Conservation (phyloP, 2,888 invertebrate genomes). For the Trichopoda pennipes region DNA sequence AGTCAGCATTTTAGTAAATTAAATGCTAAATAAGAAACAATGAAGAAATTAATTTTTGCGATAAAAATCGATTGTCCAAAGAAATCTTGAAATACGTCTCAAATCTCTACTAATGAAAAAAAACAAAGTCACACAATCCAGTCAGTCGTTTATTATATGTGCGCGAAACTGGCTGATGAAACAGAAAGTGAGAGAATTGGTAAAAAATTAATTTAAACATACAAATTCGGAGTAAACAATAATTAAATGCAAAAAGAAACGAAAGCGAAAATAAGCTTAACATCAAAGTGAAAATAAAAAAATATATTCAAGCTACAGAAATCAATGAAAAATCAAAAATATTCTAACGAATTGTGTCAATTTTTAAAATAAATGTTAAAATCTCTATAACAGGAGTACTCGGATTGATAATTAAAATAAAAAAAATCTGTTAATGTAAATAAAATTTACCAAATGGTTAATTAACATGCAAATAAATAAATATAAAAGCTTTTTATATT, state of each 20-base stretch:
- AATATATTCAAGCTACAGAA: slow-evolving; percentile 41
- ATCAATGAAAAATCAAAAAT: slow-evolving; percentile 43
- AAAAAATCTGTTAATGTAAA: neutral
- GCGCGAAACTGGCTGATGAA: slow-evolving; percentile 60
- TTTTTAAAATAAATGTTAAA: neutral
- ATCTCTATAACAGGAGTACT: neutral
- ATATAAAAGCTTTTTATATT: slow-evolving; percentile 20
- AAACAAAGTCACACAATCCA: slow-evolving; percentile 53
- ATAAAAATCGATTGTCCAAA: slow-evolving; percentile 78
- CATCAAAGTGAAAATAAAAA: slow-evolving; percentile 60
- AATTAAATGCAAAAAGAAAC: slow-evolving; percentile 5
- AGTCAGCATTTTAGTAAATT: slow-evolving; percentile 20
- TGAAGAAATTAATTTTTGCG: slow-evolving; percentile 51
- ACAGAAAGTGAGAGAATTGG: slow-evolving; percentile 53
- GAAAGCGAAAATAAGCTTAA: neutral
- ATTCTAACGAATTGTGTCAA: slow-evolving; percentile 33
- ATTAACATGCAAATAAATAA: slow-evolving; percentile 27
- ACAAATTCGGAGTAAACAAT: slow-evolving; percentile 5
- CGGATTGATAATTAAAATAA: neutral
- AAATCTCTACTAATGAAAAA: slow-evolving; percentile 54
- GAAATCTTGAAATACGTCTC: slow-evolving; percentile 71
- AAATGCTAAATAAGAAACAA: slow-evolving; percentile 23
- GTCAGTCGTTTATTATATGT: slow-evolving; percentile 65
- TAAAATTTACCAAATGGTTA: neutral
- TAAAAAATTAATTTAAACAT: slow-evolving; percentile 23